Base-by-base conservation (phyloP, 2,888 invertebrate species). In the Folsomia manolachei region DNA sequence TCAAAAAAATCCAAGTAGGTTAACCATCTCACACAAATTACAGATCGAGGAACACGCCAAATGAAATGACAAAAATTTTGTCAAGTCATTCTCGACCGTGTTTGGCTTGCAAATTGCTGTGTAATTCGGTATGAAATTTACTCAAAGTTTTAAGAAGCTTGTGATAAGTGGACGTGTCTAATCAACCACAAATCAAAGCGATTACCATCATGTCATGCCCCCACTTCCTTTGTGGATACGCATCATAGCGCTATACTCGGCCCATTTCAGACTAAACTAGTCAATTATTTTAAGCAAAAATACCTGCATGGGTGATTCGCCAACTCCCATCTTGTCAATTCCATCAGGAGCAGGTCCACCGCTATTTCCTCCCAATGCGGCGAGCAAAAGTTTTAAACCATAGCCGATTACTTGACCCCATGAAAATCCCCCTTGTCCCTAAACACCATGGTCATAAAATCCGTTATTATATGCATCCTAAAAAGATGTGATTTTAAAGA, bases 361-460 rank as follows among this genome's bases (percentile, higher is more conserved):
- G 25, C 88, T 88, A 51, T 90, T 90, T 73, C 92, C 92, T 67
- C 93, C 92, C 71, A 95, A 86, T 80, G 94, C 87, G 52, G 93
- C 92, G 27, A 93, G 91, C 76, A 95, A 87, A 82, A 95, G 91
- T 85, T 93, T 91, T 71, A 94, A 87, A 67, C 94, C 94, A 83
- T 94, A 90, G 7, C 93, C 90, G 67, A 95, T 86, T 25, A 94
- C 87, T 84, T 93, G 93, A 62, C 94, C 90, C 95, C 94, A 95
- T 23, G 94, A 93, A 23, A 94, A 94, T 39, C 78, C 78, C 70
- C n/a, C n/a, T n/a, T 78, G 76, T n/a, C 73, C 75, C 69, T 72
- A 23, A 24, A 9, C 56, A n/a, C 19, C n/a, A n/a, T n/a, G n/a
- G 19, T 21, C 21, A 56, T 7, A 56, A n/a, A 56, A 7, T 56